These are phyloP conservation scores for Tetragonula carbonaria DNA, from an alignment of 2,888 invertebrate species.

Conservation along the genomic window DNA sequence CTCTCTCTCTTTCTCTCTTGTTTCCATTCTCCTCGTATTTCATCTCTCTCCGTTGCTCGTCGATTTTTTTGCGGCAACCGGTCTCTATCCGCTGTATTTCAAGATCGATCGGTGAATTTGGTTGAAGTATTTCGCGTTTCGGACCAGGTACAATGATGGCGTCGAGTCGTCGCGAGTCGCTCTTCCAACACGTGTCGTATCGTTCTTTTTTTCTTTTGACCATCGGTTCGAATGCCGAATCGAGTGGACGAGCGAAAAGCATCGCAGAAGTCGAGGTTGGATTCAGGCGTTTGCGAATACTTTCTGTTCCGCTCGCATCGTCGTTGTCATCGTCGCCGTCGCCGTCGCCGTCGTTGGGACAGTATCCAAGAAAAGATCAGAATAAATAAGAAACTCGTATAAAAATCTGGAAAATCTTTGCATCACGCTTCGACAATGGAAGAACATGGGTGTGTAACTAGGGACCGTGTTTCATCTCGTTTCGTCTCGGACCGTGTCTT, in stretches of 20 bases:
- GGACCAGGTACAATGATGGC: not conserved
- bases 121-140: not conserved
- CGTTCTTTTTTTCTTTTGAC: too few species aligned
- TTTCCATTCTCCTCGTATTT: too few species aligned
- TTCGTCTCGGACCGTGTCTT: not conserved
- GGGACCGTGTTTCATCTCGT: not conserved
- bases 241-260: not conserved
- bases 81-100: not conserved
- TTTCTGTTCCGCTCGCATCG: not conserved
- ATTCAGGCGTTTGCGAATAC: not conserved
- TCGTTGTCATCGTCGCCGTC: conserved; percentile 13
- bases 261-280: not conserved
- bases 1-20: not conserved
- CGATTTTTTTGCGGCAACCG: not conserved
- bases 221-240: too few species aligned
- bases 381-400: not conserved
- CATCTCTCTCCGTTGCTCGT: not conserved
- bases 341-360: conserved; percentile 1
- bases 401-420: not conserved
- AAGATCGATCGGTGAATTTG: not conserved
- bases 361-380: not conserved
- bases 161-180: not conserved
- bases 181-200: not conserved
- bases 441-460: not conserved
- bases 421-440: not conserved